Conservation (phyloP, 2,113 vertebrate genomes). For the Anser cygnoides region DNA sequence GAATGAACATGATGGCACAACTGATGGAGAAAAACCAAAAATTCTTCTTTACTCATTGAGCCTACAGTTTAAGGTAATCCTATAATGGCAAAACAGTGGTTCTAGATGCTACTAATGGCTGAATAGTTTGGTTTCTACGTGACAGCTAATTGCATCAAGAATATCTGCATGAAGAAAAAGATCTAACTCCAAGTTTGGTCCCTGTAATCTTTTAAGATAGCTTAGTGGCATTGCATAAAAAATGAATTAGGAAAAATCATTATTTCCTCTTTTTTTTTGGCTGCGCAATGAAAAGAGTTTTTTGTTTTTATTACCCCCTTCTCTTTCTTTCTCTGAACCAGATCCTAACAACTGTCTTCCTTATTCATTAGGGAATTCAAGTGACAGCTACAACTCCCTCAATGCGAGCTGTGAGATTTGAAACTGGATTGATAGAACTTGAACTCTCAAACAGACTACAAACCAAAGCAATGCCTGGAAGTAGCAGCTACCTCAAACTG, state of each 20-base stretch:
- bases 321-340: background rate
- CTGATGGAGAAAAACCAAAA: constrained; percentile 97
- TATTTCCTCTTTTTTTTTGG: background rate
- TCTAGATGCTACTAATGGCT: background rate
- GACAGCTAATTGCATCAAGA: background rate
- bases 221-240: too few species aligned
- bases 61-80: constrained; percentile 92
- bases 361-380: constrained; percentile 88
- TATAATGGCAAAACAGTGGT: background rate
- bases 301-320: background rate
- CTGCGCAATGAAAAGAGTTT: background rate
- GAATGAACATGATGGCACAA: constrained; percentile 94
- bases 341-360: background rate
- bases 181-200: background rate
- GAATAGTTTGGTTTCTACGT: background rate
- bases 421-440: constrained; percentile 96
- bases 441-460: constrained; percentile 97
- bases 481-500: constrained; percentile 95
- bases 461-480: constrained; percentile 92
- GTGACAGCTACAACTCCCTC: constrained; percentile 98
- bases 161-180: background rate
- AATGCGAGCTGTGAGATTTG: constrained; percentile 96
- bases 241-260: background rate
- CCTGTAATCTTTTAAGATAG: background rate
- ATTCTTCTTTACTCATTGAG: constrained; percentile 96